Base-by-base conservation (phyloP, 2,888 invertebrate species). In the Biston betularia region DNA sequence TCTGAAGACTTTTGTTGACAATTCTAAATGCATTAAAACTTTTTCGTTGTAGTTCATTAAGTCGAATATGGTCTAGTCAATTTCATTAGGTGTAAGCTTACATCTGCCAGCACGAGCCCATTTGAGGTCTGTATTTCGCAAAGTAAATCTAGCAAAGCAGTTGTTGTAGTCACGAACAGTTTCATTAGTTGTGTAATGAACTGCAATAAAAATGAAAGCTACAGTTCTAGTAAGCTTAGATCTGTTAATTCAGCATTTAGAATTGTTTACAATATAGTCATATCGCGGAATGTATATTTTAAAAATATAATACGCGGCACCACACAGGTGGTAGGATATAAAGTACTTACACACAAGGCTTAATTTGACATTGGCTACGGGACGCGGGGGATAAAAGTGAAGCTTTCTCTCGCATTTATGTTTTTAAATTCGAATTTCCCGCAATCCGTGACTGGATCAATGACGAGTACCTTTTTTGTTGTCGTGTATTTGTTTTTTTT, bases 241-340 rank as follows among this genome's bases (percentile, higher is more conserved):
- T 24, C 24, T 24, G 24, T 24, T 3, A 24, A 24, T 24, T 2
- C 1, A 24, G 24, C 3, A 24, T 3, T 24, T 24, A 24, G 24
- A 2, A 24, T 24, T 24, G 24, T 24, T 24, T n/a, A n/a, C n/a
- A n/a, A n/a, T n/a, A n/a, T n/a, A n/a, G 46, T 70, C 64, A 11
- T 49, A 46, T 58, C 65, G 62, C 11, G 71, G 72, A 75, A 73
- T 48, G 67, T 56, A 56, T 63, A 71, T 74, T 78, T 73, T 65
- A 68, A 75, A 77, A 81, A 77, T 75, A 73, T 76, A 79, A 74
- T 74, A 75, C 73, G 45, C 50, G 46, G 70, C 71, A 69, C 75
- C 63, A 69, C 83, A 81, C 85, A 86, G 86, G 85, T 86, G 86
- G 76, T 71, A 55, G 83, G 79, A 81, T 81, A 81, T 81, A 81